A percentile compares a stretch with the other conserved stretches of the same genome.
These are phyloP conservation scores for Slavum lentiscoides DNA, from an alignment of 2,888 invertebrate species.

Conservation along the genomic window DNA sequence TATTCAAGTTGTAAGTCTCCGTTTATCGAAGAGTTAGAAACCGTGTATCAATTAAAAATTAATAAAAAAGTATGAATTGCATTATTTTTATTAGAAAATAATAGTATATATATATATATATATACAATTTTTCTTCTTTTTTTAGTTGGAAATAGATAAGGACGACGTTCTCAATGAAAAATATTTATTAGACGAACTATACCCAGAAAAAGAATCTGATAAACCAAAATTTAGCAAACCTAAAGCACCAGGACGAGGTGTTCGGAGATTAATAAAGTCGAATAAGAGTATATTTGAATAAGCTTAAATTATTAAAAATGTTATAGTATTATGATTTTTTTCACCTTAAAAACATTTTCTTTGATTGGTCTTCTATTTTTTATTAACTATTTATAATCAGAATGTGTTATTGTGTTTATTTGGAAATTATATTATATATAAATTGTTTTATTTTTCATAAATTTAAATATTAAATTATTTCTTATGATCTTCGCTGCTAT, in stretches of 20 bases:
- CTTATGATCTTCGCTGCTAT: constrained; percentile 25
- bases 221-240: constrained; percentile 94
- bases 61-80: constrained; percentile 76
- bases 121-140: constrained; percentile 5
- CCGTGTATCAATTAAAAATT: constrained; percentile 73
- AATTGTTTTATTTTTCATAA: constrained; percentile 38
- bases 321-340: not conserved
- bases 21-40: constrained; percentile 79
- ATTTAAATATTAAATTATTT: constrained; percentile 32
- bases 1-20: constrained; percentile 97
- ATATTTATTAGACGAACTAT: constrained; percentile 88
- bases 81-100: constrained; percentile 9
- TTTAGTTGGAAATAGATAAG: constrained; percentile 86
- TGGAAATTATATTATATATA: constrained; percentile 7
- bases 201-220: constrained; percentile 86
- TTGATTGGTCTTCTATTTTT: constrained; percentile 38
- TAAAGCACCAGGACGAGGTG: constrained; percentile 90
- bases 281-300: constrained; percentile 25
- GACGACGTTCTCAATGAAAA: constrained; percentile 88
- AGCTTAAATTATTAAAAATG: not conserved
- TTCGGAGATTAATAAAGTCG: constrained; percentile 79
- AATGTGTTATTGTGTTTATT: constrained; percentile 41
- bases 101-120: not conserved
- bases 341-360: not conserved
- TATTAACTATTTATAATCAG: constrained; percentile 30